A percentile compares a stretch with the other conserved stretches of the same genome.
Evolutionary conservation across 2,797 vertebrate genomes (phyloP).

Genomic region (Sus cebifrons): DNA sequence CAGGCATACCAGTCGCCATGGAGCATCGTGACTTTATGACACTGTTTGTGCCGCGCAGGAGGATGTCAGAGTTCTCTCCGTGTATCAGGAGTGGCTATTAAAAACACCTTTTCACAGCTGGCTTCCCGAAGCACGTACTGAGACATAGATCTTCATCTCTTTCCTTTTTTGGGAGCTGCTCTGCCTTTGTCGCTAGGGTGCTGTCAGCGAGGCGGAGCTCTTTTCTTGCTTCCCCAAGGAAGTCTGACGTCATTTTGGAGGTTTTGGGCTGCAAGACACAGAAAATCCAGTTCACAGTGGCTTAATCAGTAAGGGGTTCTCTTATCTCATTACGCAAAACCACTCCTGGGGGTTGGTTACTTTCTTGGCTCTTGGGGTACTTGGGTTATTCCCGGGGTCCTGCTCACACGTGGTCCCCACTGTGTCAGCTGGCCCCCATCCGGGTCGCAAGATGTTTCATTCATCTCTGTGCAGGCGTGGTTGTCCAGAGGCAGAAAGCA

Average conservation of each 20-base stretch:
- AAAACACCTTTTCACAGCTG: slow-evolving; percentile 73
- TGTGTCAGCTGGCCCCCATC: neutral
- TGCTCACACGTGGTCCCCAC: neutral
- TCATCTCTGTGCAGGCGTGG: neutral
- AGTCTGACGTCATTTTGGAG: neutral
- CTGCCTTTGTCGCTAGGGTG: slow-evolving; percentile 23
- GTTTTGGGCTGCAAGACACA: slow-evolving; percentile 37
- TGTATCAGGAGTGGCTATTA: slow-evolving; percentile 67
- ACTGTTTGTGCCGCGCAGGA: slow-evolving; percentile 59
- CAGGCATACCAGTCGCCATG: slow-evolving; percentile 68
- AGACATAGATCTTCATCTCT: slow-evolving; percentile 65
- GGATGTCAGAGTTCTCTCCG: slow-evolving; percentile 64
- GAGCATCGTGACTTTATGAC: slow-evolving; percentile 72
- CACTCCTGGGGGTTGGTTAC: neutral
- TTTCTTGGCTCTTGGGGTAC: slow-evolving; percentile 18
- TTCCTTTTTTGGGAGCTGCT: neutral
- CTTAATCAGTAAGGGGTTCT: slow-evolving; percentile 46
- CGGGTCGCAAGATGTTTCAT: neutral
- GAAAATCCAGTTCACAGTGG: slow-evolving; percentile 67
- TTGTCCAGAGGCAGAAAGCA: neutral
- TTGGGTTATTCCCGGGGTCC: neutral
- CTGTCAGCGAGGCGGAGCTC: neutral
- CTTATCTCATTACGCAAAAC: slow-evolving; percentile 19
- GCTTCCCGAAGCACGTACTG: slow-evolving; percentile 44
- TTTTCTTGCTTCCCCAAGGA: neutral